phyloP scores from a whole-genome alignment of 2,888 invertebrate genomes.

The Helicoverpa assulta region DNA sequence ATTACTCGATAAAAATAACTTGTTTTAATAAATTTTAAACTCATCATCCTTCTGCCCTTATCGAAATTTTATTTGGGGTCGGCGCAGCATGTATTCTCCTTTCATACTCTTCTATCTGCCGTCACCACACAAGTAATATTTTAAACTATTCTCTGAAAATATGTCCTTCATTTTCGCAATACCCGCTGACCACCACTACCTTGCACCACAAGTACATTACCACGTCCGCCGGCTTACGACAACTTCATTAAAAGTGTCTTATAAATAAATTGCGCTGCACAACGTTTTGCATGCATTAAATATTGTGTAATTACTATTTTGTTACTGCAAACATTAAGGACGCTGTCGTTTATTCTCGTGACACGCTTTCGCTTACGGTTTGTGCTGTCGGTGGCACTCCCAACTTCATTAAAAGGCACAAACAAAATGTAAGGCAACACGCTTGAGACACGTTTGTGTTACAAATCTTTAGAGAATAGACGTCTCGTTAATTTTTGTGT shows the following conservation, averaged over 20 bases:
- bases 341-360: background rate
- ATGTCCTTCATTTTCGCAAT: background rate
- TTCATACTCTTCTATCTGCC: no score
- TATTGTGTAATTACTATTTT: conserved; percentile 53
- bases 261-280: conserved; percentile 65
- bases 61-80: no score
- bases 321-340: conserved; percentile 38
- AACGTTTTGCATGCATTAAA: conserved; percentile 55
- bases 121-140: no score
- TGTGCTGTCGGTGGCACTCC: background rate
- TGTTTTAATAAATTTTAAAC: no score
- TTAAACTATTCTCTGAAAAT: no score
- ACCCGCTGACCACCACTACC: conserved; percentile 32
- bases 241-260: conserved; percentile 72
- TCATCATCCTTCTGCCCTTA: no score
- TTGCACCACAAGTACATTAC: conserved; percentile 40
- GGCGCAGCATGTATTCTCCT: no score
- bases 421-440: conserved; percentile 41
- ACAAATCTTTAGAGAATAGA: conserved; percentile 16
- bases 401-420: conserved; percentile 35
- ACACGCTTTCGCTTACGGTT: conserved; percentile 35
- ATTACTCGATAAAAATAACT: no score
- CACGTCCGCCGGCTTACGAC: conserved; percentile 52
- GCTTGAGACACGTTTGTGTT: conserved; percentile 16
- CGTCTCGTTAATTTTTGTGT: conserved; percentile 14